Evolutionary conservation across 2,113 vertebrate genomes (phyloP).

Genomic region (Corvus hawaiiensis): DNA sequence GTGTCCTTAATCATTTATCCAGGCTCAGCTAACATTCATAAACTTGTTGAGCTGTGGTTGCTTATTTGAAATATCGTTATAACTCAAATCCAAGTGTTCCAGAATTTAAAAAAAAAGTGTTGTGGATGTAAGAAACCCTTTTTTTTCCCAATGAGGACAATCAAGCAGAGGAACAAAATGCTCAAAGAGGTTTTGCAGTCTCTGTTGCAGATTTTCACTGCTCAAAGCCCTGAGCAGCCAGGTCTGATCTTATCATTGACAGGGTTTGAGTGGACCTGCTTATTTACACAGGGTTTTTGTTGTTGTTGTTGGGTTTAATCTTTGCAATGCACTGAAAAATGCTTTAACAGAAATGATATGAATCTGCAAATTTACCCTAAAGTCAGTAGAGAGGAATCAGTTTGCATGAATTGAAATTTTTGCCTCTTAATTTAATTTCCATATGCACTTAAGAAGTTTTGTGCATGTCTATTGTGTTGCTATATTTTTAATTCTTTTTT

Average conservation of each 20-base stretch:
- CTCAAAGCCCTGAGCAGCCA: not conserved
- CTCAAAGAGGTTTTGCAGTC: not conserved
- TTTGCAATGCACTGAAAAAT: not conserved
- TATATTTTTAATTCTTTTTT: not conserved
- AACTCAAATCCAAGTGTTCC: not conserved
- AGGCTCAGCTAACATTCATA: not conserved
- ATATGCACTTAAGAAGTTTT: not conserved
- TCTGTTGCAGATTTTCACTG: not conserved
- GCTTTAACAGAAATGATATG: not conserved
- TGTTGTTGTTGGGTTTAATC: not conserved
- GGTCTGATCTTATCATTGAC: not conserved
- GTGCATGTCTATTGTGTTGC: not conserved
- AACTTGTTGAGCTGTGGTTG: not conserved
- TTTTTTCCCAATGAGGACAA: not conserved
- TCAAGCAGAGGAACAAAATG: not conserved
- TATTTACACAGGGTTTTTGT: not conserved
- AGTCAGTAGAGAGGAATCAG: not conserved
- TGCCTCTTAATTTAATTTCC: not conserved
- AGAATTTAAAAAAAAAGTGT: fast-evolving
- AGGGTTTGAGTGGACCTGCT: not conserved
- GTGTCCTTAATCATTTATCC: not conserved
- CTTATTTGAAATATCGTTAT: not conserved
- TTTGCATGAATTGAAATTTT: not conserved
- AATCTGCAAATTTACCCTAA: not conserved
- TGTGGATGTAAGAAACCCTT: fast-evolving